Conservation (phyloP, 2,888 invertebrate species). For the Trypoxylon attenuatum region DNA sequence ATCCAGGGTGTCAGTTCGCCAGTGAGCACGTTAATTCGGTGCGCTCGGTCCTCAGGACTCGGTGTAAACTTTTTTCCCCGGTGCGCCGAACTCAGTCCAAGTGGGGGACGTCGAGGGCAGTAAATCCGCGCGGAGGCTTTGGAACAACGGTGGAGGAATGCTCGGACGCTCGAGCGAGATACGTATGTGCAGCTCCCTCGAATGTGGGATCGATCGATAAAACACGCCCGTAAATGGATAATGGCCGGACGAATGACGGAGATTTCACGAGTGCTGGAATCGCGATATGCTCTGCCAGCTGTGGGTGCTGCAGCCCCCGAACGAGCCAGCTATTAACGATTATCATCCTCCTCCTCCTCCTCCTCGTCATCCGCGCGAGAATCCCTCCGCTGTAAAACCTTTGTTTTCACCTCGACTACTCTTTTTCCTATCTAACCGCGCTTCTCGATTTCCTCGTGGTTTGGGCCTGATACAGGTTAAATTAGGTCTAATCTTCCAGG, state of each 20-base stretch:
- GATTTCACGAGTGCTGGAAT: constrained; percentile 48
- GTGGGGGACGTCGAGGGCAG: not conserved
- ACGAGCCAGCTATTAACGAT: constrained; percentile 36
- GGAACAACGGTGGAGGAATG: constrained; percentile 30
- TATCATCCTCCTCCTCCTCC: constrained; percentile 30
- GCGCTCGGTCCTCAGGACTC: too few species aligned
- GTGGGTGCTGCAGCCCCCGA: constrained; percentile 3
- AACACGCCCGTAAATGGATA: constrained; percentile 54
- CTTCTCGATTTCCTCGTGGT: constrained; percentile 8
- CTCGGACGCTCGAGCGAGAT: constrained; percentile 17
- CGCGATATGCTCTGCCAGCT: constrained; percentile 36
- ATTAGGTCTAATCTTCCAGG: too few species aligned
- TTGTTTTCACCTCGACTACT: constrained; percentile 29
- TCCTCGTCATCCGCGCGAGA: not conserved
- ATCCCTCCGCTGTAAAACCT: too few species aligned
- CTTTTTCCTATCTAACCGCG: too few species aligned
- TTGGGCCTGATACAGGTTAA: too few species aligned
- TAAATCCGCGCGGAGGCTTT: not conserved
- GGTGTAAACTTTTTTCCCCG: too few species aligned
- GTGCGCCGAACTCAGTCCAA: not conserved
- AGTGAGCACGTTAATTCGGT: too few species aligned
- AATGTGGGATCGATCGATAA: constrained; percentile 50
- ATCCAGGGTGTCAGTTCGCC: too few species aligned
- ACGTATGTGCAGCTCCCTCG: constrained; percentile 37
- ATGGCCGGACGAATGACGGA: constrained; percentile 50